Evolutionary conservation across 2,113 vertebrate species (phyloP), one percentile per base, ranked within the genome.

Genomic region (Brienomyrus brachyistius): DNA sequence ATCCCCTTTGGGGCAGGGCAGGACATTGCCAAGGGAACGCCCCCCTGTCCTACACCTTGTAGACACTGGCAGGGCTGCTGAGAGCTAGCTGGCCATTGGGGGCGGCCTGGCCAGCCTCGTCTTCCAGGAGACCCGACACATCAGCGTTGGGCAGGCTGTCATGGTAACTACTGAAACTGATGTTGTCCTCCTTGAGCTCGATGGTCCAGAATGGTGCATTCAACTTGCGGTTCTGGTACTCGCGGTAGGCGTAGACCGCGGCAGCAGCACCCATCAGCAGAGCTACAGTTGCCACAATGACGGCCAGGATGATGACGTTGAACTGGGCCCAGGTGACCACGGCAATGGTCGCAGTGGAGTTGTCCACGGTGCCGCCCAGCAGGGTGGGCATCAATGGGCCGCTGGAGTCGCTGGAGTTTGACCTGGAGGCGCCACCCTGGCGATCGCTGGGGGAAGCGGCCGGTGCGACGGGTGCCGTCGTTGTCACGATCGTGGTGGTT

Each of bases 131-230:
- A 74, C 97, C 97, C 0, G 97, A 97, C 35, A 96, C 95, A 0
- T 98, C 97, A 0, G 96, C 97, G 0, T 97, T 97, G 89, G 97
- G 97, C 51, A 97, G 96, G 95, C 97, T 97, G 94, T 98, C 97
- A 0, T 98, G 97, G 94, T 97, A 98, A 93, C 97, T 98, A 94
- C 96, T 97, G 90, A 98, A 97, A 87, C 97, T 97, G 92, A 98
- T 97, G 93, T 97, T 97, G 93, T 98, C 97, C 93, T 97, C 97
- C 88, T 98, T 98, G 84, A 98, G 96, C 89, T 97, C 97, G 88
- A 98, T 97, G 94, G 97, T 98, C 97, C 97, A 98, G 91, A 98
- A 97, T 4, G 97, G 97, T 82, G 97, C 97, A 0, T 97, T 97
- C 0, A 98, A 95, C 91, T 97, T 97, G 90, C 97, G 91, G 93